Base-by-base conservation (phyloP, 1,140 invertebrate species). In the Orchesella cincta region DNA sequence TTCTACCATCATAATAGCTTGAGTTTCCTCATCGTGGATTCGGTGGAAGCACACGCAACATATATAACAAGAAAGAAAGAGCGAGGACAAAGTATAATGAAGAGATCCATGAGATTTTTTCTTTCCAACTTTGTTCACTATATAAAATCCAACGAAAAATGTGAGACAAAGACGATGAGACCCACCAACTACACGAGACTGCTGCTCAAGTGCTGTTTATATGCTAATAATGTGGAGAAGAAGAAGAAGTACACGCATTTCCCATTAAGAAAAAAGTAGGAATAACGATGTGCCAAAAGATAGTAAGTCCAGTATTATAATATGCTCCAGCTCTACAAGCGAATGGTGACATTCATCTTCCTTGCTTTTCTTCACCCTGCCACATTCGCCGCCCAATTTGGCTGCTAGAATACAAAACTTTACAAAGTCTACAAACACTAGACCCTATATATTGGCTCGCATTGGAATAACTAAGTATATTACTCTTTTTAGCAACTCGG, bases 171-270 rank as follows among this genome's bases (percentile, higher is more conserved):
- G 29, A 67, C 8, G 5, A 2, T 18, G 8, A 67, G 54, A 57
- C n/a, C n/a, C n/a, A n/a, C n/a, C n/a, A n/a, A n/a, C n/a, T n/a
- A n/a, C n/a, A n/a, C n/a, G n/a, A n/a, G n/a, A n/a, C 62, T 67
- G 62, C 28, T 8, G 23, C 54, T 67, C 26, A 31, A 67, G 62
- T 67, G 62, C 62, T 67, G 62, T 67, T 67, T 67, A 67, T 67
- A 67, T 67, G 62, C 62, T 67, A 67, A 67, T 67, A 67, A 67
- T 67, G 62, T 67, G 62, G 31, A 67, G 5, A 67, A 31, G 62
- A 29, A 67, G 1, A 33, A 29, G 14, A 67, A 12, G 31, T 3
- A 67, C 31, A 33, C 62, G 31, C 28, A 29, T 67, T 67, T 67
- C 28, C 62, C 62, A 67, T 67, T 33, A 67, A 8, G 62, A 67